These are phyloP conservation scores for Centroberyx gerrardi DNA, from an alignment of 2,797 vertebrate species.

Conservation along the genomic window DNA sequence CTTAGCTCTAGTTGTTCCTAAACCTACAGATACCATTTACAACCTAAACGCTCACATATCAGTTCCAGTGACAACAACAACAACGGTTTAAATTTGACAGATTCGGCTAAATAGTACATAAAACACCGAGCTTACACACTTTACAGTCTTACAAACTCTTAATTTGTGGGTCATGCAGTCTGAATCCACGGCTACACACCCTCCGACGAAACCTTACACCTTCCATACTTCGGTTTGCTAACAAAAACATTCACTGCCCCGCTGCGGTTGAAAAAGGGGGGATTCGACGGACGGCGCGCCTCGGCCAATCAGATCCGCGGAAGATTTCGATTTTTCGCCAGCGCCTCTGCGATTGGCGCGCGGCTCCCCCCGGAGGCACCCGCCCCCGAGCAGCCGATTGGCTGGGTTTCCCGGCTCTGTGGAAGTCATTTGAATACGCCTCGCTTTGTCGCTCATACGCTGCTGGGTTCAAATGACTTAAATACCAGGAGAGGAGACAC, in stretches of 20 bases:
- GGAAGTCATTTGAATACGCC: slow-evolving; percentile 81
- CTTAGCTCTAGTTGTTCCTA: no score
- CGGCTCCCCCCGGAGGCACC: not conserved
- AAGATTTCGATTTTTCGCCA: slow-evolving; percentile 68
- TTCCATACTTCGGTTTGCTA: slow-evolving; percentile 55
- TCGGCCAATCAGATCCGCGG: slow-evolving; percentile 74
- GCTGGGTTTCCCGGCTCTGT: slow-evolving; percentile 80
- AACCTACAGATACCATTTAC: no score
- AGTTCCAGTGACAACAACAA: no score
- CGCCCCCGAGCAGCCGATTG: slow-evolving; percentile 61
- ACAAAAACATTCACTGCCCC: slow-evolving; percentile 62
- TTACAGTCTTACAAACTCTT: slow-evolving; percentile 7
- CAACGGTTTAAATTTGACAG: no score
- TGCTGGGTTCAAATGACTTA: slow-evolving; percentile 62
- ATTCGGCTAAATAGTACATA: no score
- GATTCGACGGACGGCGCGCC: slow-evolving; percentile 39
- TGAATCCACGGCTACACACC: slow-evolving; percentile 46
- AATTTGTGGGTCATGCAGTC: no score
- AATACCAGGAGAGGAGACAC: slow-evolving; percentile 36
- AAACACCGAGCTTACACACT: not conserved
- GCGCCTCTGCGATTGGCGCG: slow-evolving; percentile 68
- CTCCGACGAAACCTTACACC: slow-evolving; percentile 76
- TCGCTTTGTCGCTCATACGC: slow-evolving; percentile 59
- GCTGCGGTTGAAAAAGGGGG: slow-evolving; percentile 33
- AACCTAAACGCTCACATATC: no score